Evolutionary conservation across 2,113 vertebrate genomes (phyloP).

Genomic region (Archocentrus centrarchus): DNA sequence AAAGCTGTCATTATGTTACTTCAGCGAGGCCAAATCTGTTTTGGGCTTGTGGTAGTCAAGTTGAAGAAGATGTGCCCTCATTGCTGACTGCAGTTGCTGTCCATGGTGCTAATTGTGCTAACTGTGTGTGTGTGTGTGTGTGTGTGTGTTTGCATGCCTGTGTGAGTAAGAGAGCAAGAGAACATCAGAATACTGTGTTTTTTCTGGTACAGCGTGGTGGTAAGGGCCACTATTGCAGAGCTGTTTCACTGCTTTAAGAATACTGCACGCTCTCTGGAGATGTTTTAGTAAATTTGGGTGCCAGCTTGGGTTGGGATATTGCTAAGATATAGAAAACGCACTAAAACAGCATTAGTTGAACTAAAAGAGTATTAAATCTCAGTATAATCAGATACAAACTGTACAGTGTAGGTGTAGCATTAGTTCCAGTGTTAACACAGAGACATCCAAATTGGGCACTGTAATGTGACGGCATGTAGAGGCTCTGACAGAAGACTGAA

Average conservation of each 20-base stretch:
- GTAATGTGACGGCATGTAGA: neutral
- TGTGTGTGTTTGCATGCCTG: too few relatives aligned
- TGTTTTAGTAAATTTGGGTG: neutral
- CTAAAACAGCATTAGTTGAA: fast-evolving
- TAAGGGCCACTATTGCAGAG: too few relatives aligned
- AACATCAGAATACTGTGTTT: too few relatives aligned
- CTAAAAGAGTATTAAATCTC: neutral
- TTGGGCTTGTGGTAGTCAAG: too few relatives aligned
- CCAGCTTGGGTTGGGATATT: neutral
- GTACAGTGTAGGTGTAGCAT: neutral
- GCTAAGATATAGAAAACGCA: neutral
- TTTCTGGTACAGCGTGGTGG: too few relatives aligned
- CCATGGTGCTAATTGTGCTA: neutral
- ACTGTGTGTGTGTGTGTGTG: too few relatives aligned
- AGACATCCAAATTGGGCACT: neutral
- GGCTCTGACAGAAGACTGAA: neutral
- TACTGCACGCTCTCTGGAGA: neutral
- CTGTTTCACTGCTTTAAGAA: neutral
- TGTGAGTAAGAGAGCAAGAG: too few relatives aligned
- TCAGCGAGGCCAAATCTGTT: too few relatives aligned
- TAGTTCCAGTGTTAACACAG: neutral
- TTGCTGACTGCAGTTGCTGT: neutral
- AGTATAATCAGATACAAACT: neutral
- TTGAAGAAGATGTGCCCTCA: too few relatives aligned
- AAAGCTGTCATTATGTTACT: too few relatives aligned